Evolutionary conservation across 2,797 vertebrate genomes (phyloP), one percentile per base, ranked within the genome.

Genomic region (Karalla daura): DNA sequence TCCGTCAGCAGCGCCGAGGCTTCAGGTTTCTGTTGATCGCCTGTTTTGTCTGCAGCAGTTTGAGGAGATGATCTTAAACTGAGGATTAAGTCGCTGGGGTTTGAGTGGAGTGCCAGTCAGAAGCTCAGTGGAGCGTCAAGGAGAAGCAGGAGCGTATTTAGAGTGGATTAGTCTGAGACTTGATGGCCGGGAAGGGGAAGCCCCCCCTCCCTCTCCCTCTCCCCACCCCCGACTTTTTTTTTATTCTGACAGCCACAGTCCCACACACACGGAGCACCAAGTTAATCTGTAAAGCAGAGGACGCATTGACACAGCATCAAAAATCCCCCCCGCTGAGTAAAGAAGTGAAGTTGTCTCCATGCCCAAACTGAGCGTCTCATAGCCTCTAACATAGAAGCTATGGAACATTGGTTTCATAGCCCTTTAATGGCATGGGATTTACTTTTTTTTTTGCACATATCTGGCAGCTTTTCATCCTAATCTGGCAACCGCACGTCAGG

Each of bases 161-260:
- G 50, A 64, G 66, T 13, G 14, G 86, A 87, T 92, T 89, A 86
- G 76, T 84, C 64, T 72, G 82, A 47, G 7, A 47, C 59, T 51
- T 21, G 56, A 35, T 4, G 14, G 18, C 5, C 1, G 53, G 43
- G 47, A 74, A 41, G 76, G 45, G 74, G 70, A 76, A 81, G 56
- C 60, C 67, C 78, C 70, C 63, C 49, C 20, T 47, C 51, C 41
- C 41, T 25, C 47, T 60, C 33, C 46, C 5, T n/a, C n/a, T 20
- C 50, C 51, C 41, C 41, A 30, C 47, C 62, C 33, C 46, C 5
- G n/a, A n/a, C n/a, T n/a, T n/a, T n/a, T n/a, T 35, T 47, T 53
- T 78, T 60, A 76, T 43, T 30, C 46, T 62, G 52, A 6, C 28
- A 67, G 58, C 33, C 28, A 35, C 40, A 46, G 59, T 41, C 30